phyloP scores from a whole-genome alignment of 2,797 vertebrate genomes.

The Emys orbicularis region DNA sequence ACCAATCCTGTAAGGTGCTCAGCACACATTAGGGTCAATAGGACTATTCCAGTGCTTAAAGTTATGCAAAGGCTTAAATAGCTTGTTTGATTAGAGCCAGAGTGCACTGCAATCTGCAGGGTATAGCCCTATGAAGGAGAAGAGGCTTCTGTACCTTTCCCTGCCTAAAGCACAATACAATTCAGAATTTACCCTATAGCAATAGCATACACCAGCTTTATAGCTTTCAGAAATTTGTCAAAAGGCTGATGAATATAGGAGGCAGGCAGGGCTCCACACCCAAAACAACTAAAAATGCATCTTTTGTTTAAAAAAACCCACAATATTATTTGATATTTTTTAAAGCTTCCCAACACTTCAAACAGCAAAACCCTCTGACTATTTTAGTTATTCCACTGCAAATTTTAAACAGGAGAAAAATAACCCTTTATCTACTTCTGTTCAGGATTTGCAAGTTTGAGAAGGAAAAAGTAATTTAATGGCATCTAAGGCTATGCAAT shows the following conservation, averaged over 20 bases:
- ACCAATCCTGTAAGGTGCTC: not conserved
- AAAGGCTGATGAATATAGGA: not conserved
- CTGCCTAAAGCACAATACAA: not conserved
- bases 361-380: constrained; percentile 8
- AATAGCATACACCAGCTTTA: not conserved
- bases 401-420: not conserved
- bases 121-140: not conserved
- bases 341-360: not conserved
- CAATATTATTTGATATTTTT: not conserved
- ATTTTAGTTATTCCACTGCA: not conserved
- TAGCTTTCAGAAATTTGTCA: not conserved
- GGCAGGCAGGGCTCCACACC: not conserved
- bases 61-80: not conserved
- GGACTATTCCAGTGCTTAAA: not conserved
- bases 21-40: not conserved
- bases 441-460: not conserved
- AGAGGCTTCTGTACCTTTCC: not conserved
- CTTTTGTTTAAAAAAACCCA: not conserved
- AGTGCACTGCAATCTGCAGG: not conserved
- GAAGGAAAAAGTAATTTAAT: not conserved
- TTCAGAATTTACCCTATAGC: not conserved
- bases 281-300: not conserved
- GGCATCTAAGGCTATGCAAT: not conserved
- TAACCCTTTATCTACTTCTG: not conserved
- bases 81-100: not conserved